A percentile compares a stretch with the other conserved stretches of the same genome.
Evolutionary conservation across 2,888 invertebrate genomes (phyloP).

Genomic region (Eurytoma adleriae): DNA sequence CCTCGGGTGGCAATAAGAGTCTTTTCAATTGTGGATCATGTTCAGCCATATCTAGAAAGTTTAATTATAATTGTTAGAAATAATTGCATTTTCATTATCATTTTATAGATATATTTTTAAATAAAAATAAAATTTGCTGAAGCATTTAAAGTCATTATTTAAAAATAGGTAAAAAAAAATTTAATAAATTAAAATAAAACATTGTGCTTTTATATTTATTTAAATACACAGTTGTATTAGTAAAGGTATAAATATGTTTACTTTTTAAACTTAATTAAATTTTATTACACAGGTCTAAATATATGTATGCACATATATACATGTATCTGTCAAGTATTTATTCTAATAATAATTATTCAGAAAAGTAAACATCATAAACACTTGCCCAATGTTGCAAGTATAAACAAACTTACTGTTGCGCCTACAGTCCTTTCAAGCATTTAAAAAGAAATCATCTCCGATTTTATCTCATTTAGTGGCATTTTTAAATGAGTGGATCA

Average conservation of each 20-base stretch:
- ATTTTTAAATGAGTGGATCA: constrained; percentile 26
- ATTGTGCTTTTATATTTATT: no score
- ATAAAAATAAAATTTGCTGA: no score
- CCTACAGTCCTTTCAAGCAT: no score
- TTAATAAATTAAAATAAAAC: no score
- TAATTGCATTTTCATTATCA: not conserved
- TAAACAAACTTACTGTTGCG: constrained; percentile 9
- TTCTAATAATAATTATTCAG: no score
- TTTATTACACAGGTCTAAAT: no score
- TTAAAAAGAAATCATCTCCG: not conserved
- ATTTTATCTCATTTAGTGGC: constrained; percentile 19
- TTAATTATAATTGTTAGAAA: not conserved
- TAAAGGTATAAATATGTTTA: not conserved
- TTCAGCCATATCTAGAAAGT: constrained; percentile 69
- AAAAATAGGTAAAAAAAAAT: no score
- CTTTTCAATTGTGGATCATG: constrained; percentile 72
- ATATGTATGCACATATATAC: no score
- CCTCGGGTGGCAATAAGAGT: constrained; percentile 72
- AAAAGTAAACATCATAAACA: no score
- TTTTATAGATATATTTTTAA: not conserved
- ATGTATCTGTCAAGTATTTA: no score
- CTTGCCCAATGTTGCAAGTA: no score
- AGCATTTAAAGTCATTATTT: no score
- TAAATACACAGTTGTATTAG: not conserved
- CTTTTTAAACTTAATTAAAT: not conserved